Conservation (phyloP, 2,888 invertebrate species). For the Ferdinandea cuprea region DNA sequence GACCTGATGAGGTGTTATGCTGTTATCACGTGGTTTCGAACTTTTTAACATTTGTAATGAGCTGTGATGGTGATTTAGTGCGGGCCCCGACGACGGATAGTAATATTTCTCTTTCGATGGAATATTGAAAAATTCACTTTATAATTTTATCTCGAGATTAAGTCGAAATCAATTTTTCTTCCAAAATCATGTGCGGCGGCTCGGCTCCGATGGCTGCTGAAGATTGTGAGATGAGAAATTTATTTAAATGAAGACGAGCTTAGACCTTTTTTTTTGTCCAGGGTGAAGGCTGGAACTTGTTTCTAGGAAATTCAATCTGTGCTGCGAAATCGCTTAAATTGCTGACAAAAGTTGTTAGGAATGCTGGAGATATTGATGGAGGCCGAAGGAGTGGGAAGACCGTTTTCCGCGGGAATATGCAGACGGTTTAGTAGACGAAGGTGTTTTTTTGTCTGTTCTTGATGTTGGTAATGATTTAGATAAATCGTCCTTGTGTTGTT, state of each 20-base stretch:
- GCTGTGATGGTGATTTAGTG: conserved; percentile 64
- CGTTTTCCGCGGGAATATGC: too few relatives aligned
- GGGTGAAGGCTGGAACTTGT: neutral
- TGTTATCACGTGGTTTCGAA: conserved; percentile 40
- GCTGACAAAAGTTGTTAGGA: neutral
- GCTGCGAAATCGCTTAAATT: conserved; percentile 1
- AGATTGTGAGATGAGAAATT: conserved; percentile 20
- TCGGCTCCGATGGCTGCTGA: too few relatives aligned
- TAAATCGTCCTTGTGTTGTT: too few relatives aligned
- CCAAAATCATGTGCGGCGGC: conserved; percentile 32
- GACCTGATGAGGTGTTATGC: conserved; percentile 63
- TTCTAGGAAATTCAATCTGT: conserved; percentile 7
- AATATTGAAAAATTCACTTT: conserved; percentile 25
- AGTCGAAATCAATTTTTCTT: conserved; percentile 41
- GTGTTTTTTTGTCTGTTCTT: too few relatives aligned
- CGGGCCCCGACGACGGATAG: neutral
- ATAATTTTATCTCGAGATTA: conserved; percentile 33
- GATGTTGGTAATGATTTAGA: too few relatives aligned
- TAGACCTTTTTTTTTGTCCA: conserved; percentile 1
- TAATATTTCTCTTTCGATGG: conserved; percentile 6
- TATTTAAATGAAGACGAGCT: neutral
- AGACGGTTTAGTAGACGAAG: too few relatives aligned
- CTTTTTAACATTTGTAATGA: conserved; percentile 51
- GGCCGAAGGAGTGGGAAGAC: too few relatives aligned
- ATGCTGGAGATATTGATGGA: neutral